Evolutionary conservation across 1,140 invertebrate genomes (phyloP), one percentile per base, ranked within the genome.

Genomic region (Drosophila repleta): DNA sequence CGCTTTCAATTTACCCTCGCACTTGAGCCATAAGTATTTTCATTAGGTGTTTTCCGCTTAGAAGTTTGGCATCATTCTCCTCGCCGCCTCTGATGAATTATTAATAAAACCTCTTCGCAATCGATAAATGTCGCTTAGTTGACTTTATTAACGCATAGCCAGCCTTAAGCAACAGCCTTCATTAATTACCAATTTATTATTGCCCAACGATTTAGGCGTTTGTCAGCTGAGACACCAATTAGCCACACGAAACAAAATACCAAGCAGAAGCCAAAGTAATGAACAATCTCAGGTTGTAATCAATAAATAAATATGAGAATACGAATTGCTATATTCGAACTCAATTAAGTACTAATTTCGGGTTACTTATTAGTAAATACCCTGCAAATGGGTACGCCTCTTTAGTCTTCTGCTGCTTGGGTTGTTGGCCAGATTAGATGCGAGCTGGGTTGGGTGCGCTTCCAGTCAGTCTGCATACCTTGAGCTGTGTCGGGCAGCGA

Each of bases 151-250:
- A 48, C 43, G 39, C 60, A 48, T 35, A 45, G n/a, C n/a, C n/a
- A 48, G 39, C 37, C 52, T 71, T 85, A 63, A 49, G 65, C 66
- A 87, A 79, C 24, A 88, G 69, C 72, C 65, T 72, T 67, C 77
- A 79, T 87, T 87, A 87, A 88, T 87, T 73, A 67, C 64, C 76
- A 82, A 87, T 87, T 87, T 88, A 88, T 87, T 76, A 83, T 67
- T 20, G 41, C 11, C 49, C 39, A 53, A 49, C 35, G 46, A n/a
- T 32, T 29, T 15, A 58, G 41, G 70, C 79, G 77, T 71, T 70
- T 75, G 71, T 39, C 77, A 75, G 43, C 53, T 51, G 39, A 68
- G 74, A 58, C 69, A 69, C 58, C 78, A 81, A 81, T 81, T 82
- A 63, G 48, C 49, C 48, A 32, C 35, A 46, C 10, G 17, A 37